phyloP scores from a whole-genome alignment of 2,113 vertebrate species.

The Addax nasomaculatus region DNA sequence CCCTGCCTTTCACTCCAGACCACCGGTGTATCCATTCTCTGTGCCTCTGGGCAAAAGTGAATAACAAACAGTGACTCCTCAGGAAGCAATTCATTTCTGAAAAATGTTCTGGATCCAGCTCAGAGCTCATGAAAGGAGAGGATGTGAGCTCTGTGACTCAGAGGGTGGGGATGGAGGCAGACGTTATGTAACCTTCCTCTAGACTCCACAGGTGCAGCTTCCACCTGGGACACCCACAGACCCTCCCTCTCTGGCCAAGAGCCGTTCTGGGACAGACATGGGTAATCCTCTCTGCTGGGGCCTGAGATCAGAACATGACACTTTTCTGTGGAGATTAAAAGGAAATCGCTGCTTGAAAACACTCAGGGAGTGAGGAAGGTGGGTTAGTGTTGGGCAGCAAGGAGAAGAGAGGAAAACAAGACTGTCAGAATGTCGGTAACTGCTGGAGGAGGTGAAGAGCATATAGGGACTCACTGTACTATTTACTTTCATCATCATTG shows the following conservation, averaged over 20 bases:
- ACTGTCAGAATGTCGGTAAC: neutral
- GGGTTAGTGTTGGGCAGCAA: neutral
- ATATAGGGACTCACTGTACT: neutral
- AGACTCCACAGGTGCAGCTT: neutral
- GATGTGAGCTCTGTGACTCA: conserved; percentile 10
- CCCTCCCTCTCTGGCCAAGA: neutral
- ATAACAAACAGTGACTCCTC: conserved; percentile 59
- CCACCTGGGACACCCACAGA: neutral
- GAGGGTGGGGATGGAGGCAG: neutral
- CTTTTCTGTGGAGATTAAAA: neutral
- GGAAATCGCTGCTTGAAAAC: neutral
- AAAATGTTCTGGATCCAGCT: conserved; percentile 24
- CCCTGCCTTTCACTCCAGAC: conserved; percentile 39
- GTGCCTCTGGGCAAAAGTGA: conserved; percentile 57
- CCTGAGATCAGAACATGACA: neutral
- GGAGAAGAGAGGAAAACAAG: neutral
- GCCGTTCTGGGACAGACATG: neutral
- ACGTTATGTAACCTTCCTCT: neutral
- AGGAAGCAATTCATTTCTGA: conserved; percentile 70
- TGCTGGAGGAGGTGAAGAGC: neutral
- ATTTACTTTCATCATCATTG: neutral
- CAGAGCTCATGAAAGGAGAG: conserved; percentile 37
- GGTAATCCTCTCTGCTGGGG: neutral
- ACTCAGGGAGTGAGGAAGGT: neutral
- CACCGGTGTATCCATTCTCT: conserved; percentile 14